These are phyloP conservation scores for Erpornis zantholeuca DNA, from an alignment of 2,113 vertebrate species.

Conservation along the genomic window DNA sequence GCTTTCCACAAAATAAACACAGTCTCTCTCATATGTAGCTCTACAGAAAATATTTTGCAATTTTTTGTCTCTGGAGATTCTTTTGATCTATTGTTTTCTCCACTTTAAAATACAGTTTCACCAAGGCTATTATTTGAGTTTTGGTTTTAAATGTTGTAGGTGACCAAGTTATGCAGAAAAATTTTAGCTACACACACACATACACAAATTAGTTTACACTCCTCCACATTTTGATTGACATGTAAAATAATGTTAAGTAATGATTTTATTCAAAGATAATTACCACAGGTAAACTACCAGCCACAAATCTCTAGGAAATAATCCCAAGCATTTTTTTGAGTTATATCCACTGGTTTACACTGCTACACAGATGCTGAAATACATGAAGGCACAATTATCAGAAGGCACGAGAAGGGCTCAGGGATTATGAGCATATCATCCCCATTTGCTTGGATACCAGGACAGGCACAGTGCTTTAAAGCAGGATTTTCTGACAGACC, in stretches of 20 bases:
- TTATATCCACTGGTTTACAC: background rate
- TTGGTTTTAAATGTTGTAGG: background rate
- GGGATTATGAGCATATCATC: background rate
- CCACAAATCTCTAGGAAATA: background rate
- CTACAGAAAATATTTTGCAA: background rate
- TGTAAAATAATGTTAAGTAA: background rate
- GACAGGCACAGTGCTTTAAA: background rate
- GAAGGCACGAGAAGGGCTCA: background rate
- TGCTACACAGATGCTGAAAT: background rate
- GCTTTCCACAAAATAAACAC: background rate
- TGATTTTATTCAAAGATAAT: background rate
- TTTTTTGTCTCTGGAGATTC: background rate
- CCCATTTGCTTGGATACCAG: background rate
- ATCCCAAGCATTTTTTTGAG: background rate
- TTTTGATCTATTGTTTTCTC: background rate
- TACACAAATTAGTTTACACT: background rate
- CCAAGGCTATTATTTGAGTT: background rate
- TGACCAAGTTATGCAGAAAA: background rate
- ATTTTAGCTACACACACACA: background rate
- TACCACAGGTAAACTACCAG: background rate
- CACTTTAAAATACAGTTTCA: background rate
- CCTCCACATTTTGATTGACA: background rate
- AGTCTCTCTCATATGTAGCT: background rate
- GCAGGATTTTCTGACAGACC: background rate
- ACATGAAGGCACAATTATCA: background rate